Conservation (phyloP, 2,113 vertebrate species). For the Vulpes vulpes region DNA sequence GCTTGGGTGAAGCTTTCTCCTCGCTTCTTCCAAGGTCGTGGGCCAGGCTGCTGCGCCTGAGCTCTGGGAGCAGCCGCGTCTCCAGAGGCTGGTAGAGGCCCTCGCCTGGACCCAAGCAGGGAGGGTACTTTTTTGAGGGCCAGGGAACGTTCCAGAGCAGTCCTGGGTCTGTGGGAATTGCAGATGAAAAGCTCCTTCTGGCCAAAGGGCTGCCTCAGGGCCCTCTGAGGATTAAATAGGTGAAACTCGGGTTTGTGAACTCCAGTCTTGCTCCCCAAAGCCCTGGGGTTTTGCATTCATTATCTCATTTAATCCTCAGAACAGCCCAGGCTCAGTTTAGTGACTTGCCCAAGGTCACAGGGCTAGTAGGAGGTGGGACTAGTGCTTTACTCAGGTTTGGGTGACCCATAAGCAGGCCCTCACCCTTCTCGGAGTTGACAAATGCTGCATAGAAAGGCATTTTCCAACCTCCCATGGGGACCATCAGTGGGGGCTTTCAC, state of each 20-base stretch:
- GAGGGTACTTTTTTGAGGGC: neutral
- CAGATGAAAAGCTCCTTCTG: neutral
- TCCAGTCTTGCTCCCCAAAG: too few relatives aligned
- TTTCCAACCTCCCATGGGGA: neutral
- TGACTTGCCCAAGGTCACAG: neutral
- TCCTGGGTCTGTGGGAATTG: neutral
- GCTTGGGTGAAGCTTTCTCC: conserved; percentile 67
- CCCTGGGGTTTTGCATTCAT: neutral
- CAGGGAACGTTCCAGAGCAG: neutral
- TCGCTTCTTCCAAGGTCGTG: conserved; percentile 78
- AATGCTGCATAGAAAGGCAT: neutral
- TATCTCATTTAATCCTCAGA: neutral
- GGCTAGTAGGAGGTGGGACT: neutral
- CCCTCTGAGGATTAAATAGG: neutral
- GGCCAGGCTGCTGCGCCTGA: conserved; percentile 15
- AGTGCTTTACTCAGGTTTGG: neutral
- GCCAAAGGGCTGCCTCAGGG: neutral
- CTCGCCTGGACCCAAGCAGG: neutral
- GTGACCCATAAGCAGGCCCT: neutral
- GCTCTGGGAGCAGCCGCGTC: neutral
- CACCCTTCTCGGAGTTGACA: neutral
- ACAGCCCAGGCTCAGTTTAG: neutral
- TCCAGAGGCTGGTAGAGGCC: neutral
- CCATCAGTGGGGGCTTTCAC: neutral
- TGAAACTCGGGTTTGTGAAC: neutral